A percentile compares a stretch with the other conserved stretches of the same genome.
Conservation (phyloP, 1,140 invertebrate genomes). For the Helicoverpa armigera region DNA sequence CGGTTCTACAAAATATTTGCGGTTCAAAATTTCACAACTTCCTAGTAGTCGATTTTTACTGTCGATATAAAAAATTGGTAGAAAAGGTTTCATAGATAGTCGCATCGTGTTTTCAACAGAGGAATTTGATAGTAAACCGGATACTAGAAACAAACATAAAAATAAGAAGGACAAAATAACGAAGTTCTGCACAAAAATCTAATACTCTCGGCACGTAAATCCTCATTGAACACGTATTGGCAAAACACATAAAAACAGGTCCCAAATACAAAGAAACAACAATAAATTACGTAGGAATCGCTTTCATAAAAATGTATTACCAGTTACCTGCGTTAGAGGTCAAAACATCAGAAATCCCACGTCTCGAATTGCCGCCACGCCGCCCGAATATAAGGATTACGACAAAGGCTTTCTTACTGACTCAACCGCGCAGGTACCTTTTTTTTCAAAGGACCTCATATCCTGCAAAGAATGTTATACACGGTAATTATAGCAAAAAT, state of each 20-base stretch:
- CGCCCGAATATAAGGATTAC: constrained; percentile 51
- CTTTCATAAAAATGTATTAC: constrained; percentile 44
- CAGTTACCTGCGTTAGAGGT: constrained; percentile 38
- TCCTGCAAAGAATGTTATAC: constrained; percentile 43
- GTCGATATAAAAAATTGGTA: neutral
- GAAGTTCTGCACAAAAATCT: neutral
- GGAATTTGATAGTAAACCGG: neutral
- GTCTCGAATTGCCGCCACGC: constrained; percentile 22
- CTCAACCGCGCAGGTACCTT: constrained; percentile 59
- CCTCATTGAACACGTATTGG: constrained; percentile 28
- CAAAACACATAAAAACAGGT: constrained; percentile 16
- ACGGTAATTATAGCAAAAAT: constrained; percentile 53
- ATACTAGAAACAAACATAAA: constrained; percentile 3
- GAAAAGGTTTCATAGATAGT: neutral
- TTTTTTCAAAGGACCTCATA: constrained; percentile 54
- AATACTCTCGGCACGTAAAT: constrained; percentile 4
- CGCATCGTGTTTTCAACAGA: neutral
- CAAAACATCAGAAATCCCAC: constrained; percentile 43
- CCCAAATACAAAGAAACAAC: constrained; percentile 41
- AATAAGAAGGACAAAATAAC: neutral
- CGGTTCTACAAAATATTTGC: neutral
- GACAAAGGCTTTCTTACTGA: constrained; percentile 59
- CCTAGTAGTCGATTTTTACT: no score
- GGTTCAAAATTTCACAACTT: no score
- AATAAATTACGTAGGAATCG: constrained; percentile 27